Percentiles rank a stretch among this genome's conserved stretches.
Conservation (phyloP, 1,140 invertebrate species). For the Leptoteleia sp. region DNA sequence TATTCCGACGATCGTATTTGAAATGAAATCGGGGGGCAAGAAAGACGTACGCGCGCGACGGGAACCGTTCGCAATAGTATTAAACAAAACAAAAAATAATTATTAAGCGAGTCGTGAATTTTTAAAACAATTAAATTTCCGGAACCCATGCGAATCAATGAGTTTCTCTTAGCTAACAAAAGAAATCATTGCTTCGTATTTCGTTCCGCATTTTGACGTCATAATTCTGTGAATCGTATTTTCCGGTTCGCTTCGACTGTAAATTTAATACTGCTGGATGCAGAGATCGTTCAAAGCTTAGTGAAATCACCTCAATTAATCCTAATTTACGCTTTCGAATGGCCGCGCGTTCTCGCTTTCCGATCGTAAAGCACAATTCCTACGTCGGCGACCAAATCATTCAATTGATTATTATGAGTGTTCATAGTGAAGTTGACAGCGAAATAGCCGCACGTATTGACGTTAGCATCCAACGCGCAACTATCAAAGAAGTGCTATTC, state of each 20-base stretch:
- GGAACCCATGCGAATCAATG: not conserved
- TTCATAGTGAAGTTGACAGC: constrained; percentile 50
- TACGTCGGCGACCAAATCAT: constrained; percentile 53
- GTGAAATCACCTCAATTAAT: constrained; percentile 62
- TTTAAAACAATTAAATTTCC: constrained; percentile 3
- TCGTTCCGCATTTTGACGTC: constrained; percentile 39
- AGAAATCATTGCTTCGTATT: constrained; percentile 48
- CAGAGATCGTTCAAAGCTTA: constrained; percentile 61
- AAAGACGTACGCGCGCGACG: too few relatives aligned
- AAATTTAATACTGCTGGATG: constrained; percentile 61
- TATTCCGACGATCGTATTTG: too few relatives aligned
- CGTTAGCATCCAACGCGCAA: constrained; percentile 27
- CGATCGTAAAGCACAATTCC: constrained; percentile 60
- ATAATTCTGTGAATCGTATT: constrained; percentile 49
- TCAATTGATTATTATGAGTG: constrained; percentile 59
- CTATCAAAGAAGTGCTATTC: too few relatives aligned
- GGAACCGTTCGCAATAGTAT: too few relatives aligned
- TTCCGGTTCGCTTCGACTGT: constrained; percentile 50
- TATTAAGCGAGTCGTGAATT: constrained; percentile 8
- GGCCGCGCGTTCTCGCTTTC: constrained; percentile 47
- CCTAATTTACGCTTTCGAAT: constrained; percentile 58
- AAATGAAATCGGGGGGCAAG: too few relatives aligned
- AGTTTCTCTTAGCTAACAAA: constrained; percentile 23
- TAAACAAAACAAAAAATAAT: too few relatives aligned
- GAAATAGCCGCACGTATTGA: constrained; percentile 37